Evolutionary conservation across 2,113 vertebrate genomes (phyloP).

Genomic region (Ariopsis seemanni): DNA sequence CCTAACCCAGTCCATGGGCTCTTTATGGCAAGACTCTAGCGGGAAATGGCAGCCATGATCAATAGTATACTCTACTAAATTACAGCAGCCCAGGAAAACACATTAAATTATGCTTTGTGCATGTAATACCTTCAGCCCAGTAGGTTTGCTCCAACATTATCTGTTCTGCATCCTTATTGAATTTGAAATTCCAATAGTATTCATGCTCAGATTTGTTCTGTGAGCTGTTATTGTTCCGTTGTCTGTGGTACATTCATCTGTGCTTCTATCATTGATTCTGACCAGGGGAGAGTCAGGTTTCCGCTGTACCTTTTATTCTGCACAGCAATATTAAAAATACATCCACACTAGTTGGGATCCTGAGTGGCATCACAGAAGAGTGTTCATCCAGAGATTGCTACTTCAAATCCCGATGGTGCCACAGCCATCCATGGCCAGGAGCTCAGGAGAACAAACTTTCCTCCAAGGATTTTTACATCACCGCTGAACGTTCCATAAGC

Average conservation of each 20-base stretch:
- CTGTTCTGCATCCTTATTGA: slow-evolving; percentile 54
- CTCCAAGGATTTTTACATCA: no score
- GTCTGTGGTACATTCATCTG: slow-evolving; percentile 12
- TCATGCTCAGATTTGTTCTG: slow-evolving; percentile 36
- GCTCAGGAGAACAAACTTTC: no score
- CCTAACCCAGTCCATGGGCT: slow-evolving; percentile 35
- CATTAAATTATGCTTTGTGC: slow-evolving; percentile 47
- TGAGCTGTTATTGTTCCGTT: slow-evolving; percentile 48
- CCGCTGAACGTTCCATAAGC: no score
- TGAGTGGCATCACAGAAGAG: no score
- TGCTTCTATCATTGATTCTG: slow-evolving; percentile 29
- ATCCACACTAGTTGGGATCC: no score
- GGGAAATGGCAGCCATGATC: slow-evolving; percentile 47
- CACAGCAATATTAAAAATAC: no score
- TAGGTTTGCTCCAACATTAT: slow-evolving; percentile 44
- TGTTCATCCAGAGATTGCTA: no score
- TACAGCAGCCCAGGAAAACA: slow-evolving; percentile 39
- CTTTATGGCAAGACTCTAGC: slow-evolving; percentile 49
- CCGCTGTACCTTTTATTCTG: background rate
- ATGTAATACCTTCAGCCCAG: slow-evolving; percentile 48
- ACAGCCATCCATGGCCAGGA: no score
- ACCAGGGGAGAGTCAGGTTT: slow-evolving; percentile 5
- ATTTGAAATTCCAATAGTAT: slow-evolving; percentile 47
- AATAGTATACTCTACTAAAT: slow-evolving; percentile 53
- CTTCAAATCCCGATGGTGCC: no score